phyloP scores from a whole-genome alignment of 2,888 invertebrate genomes.

The Pharmacophagus antenor region DNA sequence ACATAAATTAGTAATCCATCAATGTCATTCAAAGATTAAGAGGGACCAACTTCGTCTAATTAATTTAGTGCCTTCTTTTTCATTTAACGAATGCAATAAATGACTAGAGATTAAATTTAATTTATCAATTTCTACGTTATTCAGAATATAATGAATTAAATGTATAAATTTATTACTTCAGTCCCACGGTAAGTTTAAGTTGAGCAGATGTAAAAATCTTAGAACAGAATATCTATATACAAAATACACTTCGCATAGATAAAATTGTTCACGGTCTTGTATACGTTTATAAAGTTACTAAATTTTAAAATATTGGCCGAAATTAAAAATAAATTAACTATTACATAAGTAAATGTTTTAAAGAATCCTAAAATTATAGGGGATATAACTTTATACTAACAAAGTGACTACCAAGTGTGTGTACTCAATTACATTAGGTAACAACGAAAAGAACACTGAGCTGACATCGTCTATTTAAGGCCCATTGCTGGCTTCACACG shows the following conservation, averaged over 20 bases:
- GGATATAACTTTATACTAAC: constrained; percentile 52
- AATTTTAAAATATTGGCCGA: constrained; percentile 44
- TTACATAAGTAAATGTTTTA: constrained; percentile 35
- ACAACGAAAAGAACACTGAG: constrained; percentile 68
- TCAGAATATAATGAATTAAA: constrained; percentile 42
- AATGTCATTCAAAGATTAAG: constrained; percentile 19
- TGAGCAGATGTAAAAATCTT: constrained; percentile 78
- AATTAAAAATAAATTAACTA: constrained; percentile 41
- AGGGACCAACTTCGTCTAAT: constrained; percentile 36
- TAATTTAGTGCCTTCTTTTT: constrained; percentile 35
- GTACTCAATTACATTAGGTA: constrained; percentile 55
- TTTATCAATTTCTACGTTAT: constrained; percentile 38
- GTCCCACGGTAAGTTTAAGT: constrained; percentile 72
- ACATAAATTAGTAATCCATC: constrained; percentile 30
- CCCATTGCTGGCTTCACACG: constrained; percentile 51
- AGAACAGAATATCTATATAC: constrained; percentile 76
- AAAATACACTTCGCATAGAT: constrained; percentile 67
- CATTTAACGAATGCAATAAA: constrained; percentile 44
- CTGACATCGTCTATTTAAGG: constrained; percentile 65
- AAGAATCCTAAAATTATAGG: constrained; percentile 47
- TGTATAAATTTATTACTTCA: constrained; percentile 48
- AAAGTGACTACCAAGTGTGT: constrained; percentile 46
- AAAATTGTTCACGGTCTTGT: constrained; percentile 61
- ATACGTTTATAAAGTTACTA: constrained; percentile 70
- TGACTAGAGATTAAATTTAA: constrained; percentile 50